Evolutionary conservation across 2,888 invertebrate genomes (phyloP).

Genomic region (Bellardia pandia): DNA sequence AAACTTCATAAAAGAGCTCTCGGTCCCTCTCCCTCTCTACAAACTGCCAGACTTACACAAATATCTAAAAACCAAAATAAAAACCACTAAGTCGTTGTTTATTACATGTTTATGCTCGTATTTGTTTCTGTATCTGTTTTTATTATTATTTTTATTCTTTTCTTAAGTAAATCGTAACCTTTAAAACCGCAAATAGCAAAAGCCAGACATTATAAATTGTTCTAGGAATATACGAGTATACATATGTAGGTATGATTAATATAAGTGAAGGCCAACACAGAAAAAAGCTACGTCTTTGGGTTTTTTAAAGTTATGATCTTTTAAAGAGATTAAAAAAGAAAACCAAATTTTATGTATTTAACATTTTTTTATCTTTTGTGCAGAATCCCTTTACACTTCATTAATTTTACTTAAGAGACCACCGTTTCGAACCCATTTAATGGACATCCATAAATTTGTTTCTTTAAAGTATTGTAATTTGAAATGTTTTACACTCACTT

Average conservation of each 20-base stretch:
- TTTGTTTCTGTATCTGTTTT: conserved; percentile 1
- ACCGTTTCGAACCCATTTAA: conserved; percentile 51
- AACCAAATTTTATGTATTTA: conserved; percentile 2
- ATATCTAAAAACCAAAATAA: conserved; percentile 20
- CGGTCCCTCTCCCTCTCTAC: not conserved
- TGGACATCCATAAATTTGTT: conserved; percentile 61
- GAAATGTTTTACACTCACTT: conserved; percentile 70
- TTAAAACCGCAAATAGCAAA: conserved; percentile 31
- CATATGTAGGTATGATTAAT: not conserved
- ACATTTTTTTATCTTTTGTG: conserved; percentile 1
- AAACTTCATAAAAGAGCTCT: not conserved
- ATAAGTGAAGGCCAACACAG: not conserved
- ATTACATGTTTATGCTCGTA: not conserved
- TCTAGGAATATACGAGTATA: not conserved
- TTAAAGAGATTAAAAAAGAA: conserved; percentile 25
- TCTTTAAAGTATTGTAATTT: conserved; percentile 64
- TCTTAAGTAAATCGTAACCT: conserved; percentile 27
- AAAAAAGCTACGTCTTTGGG: not conserved
- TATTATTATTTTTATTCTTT: not conserved
- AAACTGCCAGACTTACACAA: not conserved
- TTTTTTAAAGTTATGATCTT: not conserved
- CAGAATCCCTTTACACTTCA: conserved; percentile 66
- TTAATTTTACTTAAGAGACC: conserved; percentile 66
- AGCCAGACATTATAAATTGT: not conserved
- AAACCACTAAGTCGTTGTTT: conserved; percentile 50